Percentiles rank a stretch among this genome's conserved stretches.
Evolutionary conservation across 2,113 vertebrate species (phyloP).

Genomic region (Tychaedon coryphoeus): DNA sequence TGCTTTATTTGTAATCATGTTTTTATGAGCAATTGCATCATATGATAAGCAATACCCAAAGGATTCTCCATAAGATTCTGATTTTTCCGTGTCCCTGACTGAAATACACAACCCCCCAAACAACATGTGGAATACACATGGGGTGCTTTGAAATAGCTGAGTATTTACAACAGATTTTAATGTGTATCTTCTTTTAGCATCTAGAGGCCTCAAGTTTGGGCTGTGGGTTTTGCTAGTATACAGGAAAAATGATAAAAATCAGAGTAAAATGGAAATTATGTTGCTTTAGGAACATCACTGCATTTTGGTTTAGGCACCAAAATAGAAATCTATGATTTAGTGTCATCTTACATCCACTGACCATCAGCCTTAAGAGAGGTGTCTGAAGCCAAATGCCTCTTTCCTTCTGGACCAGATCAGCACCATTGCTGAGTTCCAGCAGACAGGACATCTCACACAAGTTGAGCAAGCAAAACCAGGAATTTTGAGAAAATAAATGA

Average conservation of each 20-base stretch:
- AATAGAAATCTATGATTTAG: neutral
- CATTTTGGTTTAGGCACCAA: neutral
- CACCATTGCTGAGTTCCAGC: neutral
- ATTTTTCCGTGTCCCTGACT: neutral
- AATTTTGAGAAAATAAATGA: neutral
- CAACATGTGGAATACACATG: neutral
- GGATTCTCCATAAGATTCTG: neutral
- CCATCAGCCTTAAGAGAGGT: neutral
- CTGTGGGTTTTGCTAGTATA: neutral
- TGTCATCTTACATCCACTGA: neutral
- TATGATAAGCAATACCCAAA: neutral
- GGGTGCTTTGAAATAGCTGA: neutral
- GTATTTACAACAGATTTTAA: neutral
- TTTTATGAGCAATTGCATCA: neutral
- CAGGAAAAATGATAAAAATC: neutral
- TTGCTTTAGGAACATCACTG: neutral
- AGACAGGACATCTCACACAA: too few relatives aligned
- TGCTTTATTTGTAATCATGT: neutral
- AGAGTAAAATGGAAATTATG: neutral
- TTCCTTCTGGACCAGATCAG: neutral
- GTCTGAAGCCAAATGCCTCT: neutral
- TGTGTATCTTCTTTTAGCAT: neutral
- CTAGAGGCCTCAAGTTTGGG: neutral
- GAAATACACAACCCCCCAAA: neutral
- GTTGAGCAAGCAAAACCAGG: neutral